Evolutionary conservation across 1,140 invertebrate species (phyloP).

Genomic region (Aphelenchoides besseyi): DNA sequence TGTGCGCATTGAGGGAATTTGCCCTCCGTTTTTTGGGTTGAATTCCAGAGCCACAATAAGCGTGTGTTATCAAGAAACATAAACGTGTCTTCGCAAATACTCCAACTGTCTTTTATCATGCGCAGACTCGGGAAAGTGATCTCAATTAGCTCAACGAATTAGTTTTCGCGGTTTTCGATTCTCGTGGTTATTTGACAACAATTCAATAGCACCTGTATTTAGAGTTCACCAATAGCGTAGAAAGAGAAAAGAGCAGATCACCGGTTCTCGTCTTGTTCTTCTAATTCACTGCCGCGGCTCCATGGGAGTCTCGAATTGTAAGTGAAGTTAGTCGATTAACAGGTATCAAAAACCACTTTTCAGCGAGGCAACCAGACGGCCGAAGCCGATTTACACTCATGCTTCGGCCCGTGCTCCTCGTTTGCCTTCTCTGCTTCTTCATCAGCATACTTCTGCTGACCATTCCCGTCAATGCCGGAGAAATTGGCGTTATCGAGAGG

Average conservation of each 20-base stretch:
- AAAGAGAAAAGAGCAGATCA: neutral
- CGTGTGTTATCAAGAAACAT: neutral
- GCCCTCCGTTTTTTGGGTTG: neutral
- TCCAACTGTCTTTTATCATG: too few species aligned
- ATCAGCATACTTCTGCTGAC: neutral
- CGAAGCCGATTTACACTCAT: neutral
- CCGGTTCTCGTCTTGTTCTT: neutral
- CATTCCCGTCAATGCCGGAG: neutral
- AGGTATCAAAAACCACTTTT: too few species aligned
- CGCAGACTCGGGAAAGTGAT: too few species aligned
- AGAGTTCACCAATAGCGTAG: too few species aligned
- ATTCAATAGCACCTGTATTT: too few species aligned
- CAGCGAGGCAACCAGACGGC: conserved; percentile 6
- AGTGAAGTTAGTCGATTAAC: neutral
- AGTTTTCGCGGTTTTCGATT: too few species aligned
- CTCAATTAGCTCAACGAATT: too few species aligned
- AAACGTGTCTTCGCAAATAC: neutral
- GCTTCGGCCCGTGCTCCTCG: neutral
- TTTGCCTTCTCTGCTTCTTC: neutral
- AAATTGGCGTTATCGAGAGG: neutral
- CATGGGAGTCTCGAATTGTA: conserved; percentile 10
- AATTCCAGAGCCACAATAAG: neutral
- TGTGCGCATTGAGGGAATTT: too few species aligned
- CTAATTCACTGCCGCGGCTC: conserved; percentile 10
- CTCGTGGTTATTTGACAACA: too few species aligned